These are phyloP conservation scores for Coptodon rendalli DNA, from an alignment of 2,113 vertebrate species.

Conservation along the genomic window DNA sequence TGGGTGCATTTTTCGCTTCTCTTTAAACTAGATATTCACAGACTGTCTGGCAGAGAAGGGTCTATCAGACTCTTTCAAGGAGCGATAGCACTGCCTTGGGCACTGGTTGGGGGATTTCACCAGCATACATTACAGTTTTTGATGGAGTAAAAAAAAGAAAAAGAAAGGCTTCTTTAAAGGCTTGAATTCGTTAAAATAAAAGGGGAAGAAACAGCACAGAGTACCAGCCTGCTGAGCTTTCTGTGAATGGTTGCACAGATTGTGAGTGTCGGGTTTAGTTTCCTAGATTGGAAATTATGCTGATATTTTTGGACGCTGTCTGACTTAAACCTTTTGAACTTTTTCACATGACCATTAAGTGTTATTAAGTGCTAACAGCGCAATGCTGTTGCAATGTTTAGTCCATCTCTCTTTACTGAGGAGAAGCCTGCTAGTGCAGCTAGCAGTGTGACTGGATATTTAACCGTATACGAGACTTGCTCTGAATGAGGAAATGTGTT, in stretches of 20 bases:
- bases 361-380: constrained; percentile 49
- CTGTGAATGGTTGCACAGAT: background rate
- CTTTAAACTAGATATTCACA: constrained; percentile 53
- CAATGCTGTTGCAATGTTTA: background rate
- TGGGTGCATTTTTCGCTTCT: constrained; percentile 37
- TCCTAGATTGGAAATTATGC: constrained; percentile 35
- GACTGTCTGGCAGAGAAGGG: no score
- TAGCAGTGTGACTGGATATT: background rate
- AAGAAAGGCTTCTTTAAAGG: background rate
- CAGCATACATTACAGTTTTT: background rate
- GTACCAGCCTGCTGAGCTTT: background rate
- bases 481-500: background rate
- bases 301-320: constrained; percentile 38
- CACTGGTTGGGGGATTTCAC: constrained; percentile 42
- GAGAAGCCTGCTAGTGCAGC: background rate
- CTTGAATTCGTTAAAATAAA: background rate
- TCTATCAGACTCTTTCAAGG: constrained; percentile 34
- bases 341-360: constrained; percentile 30
- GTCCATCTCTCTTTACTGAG: constrained; percentile 15
- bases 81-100: constrained; percentile 33
- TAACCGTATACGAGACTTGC: background rate
- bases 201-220: background rate
- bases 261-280: background rate
- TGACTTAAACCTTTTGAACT: constrained; percentile 32
- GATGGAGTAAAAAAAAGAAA: background rate